Conservation (phyloP, 2,888 invertebrate genomes). For the Scaeva pyrastri region DNA sequence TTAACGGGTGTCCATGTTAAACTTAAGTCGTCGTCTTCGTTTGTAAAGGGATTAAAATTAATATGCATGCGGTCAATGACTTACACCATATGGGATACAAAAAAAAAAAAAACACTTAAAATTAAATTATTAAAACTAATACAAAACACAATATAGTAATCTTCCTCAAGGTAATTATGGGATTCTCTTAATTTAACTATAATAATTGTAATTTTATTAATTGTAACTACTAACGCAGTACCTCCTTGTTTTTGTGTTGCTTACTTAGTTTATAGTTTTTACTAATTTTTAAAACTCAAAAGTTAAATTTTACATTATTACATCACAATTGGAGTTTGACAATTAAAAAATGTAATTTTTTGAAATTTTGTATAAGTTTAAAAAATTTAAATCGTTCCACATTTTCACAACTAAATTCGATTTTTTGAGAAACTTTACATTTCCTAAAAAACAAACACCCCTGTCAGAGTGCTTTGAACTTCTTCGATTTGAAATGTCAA, state of each 20-base stretch:
- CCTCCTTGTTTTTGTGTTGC: not conserved
- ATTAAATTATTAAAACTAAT: not conserved
- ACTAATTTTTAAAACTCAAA: no score
- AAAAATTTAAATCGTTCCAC: no score
- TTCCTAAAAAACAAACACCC: no score
- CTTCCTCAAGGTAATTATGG: slow-evolving; percentile 77
- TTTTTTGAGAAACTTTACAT: no score
- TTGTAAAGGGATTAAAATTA: not conserved
- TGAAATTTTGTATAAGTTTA: no score
- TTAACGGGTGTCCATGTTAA: slow-evolving; percentile 55
- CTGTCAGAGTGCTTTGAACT: no score
- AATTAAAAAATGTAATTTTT: no score
- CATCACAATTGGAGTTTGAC: no score
- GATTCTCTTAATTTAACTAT: slow-evolving; percentile 53
- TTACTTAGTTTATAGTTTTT: not conserved
- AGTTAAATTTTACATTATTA: no score
- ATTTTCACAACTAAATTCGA: no score
- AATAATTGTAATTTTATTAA: not conserved
- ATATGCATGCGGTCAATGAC: slow-evolving; percentile 26
- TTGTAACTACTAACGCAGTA: not conserved
- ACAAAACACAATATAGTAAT: slow-evolving; percentile 77
- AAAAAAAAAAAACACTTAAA: not conserved
- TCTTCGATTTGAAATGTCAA: no score
- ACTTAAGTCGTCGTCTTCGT: slow-evolving; percentile 54
- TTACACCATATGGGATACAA: slow-evolving; percentile 4